phyloP scores from a whole-genome alignment of 2,888 invertebrate genomes.

The Ophion ventricosus region DNA sequence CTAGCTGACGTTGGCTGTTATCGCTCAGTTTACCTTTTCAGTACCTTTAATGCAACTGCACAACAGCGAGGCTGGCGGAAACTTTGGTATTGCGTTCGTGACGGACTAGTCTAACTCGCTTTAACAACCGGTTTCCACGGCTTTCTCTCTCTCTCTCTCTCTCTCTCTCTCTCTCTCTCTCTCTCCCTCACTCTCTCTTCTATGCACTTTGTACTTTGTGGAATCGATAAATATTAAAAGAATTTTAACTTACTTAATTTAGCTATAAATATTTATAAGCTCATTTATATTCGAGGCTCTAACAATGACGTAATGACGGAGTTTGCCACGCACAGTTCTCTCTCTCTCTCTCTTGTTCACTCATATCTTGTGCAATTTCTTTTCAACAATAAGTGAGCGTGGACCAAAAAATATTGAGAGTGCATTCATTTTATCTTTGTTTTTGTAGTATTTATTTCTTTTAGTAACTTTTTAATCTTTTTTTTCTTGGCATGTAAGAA shows the following conservation, averaged over 20 bases:
- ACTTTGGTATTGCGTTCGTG: conserved; percentile 53
- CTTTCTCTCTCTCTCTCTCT: background rate
- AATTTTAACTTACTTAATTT: conserved; percentile 57
- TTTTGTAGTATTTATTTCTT: background rate
- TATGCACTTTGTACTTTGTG: conserved; percentile 45
- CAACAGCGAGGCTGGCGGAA: conserved; percentile 20
- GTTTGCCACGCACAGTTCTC: conserved; percentile 40
- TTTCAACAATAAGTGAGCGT: background rate
- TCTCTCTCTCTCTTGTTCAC: conserved; percentile 1
- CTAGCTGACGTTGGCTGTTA: conserved; percentile 28
- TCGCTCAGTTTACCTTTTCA: conserved; percentile 21
- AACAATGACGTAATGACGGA: conserved; percentile 60
- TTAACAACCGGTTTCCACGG: conserved; percentile 47
- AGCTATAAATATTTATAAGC: conserved; percentile 60
- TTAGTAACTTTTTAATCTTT: background rate
- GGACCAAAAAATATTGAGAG: conserved; percentile 2
- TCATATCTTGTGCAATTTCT: conserved; percentile 15
- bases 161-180: no score
- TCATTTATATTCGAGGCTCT: conserved; percentile 60
- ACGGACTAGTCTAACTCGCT: conserved; percentile 38
- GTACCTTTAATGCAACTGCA: conserved; percentile 17
- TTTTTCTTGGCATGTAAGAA: no score
- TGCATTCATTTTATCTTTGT: background rate
- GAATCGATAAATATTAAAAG: conserved; percentile 64
- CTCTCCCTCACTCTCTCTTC: conserved; percentile 1